These are phyloP conservation scores for Lomographa bimaculata DNA, from an alignment of 2,888 invertebrate species.

Conservation along the genomic window DNA sequence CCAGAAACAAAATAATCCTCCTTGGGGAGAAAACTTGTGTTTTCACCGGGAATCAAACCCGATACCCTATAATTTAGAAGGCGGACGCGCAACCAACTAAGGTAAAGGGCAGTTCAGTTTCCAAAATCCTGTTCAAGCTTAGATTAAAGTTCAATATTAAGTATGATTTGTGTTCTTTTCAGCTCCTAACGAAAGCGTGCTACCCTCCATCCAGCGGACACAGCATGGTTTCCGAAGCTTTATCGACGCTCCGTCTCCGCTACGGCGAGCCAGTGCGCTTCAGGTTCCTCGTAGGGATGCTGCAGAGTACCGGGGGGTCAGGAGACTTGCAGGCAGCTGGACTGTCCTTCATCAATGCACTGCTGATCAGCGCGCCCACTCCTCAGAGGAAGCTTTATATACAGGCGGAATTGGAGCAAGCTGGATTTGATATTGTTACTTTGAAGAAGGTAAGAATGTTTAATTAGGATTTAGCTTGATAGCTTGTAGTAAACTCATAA, in stretches of 20 bases:
- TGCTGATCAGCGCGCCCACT: conserved; percentile 89
- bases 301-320: conserved; percentile 89
- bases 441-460: conserved; percentile 81
- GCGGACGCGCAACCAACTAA: too few species aligned
- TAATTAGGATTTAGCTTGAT: too few species aligned
- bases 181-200: conserved; percentile 93
- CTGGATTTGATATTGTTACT: conserved; percentile 87
- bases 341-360: conserved; percentile 92
- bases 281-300: conserved; percentile 94
- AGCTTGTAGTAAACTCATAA: too few species aligned
- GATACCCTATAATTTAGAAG: too few species aligned
- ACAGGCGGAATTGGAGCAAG: conserved; percentile 93
- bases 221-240: conserved; percentile 93
- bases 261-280: conserved; percentile 97
- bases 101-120: too few species aligned
- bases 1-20: too few species aligned
- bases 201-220: conserved; percentile 90
- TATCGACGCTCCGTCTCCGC: conserved; percentile 93
- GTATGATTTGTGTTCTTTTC: too few species aligned
- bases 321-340: conserved; percentile 91
- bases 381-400: conserved; percentile 91
- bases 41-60: too few species aligned
- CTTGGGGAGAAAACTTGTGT: too few species aligned
- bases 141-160: too few species aligned
- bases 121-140: too few species aligned